These are phyloP conservation scores for Melanotaenia parkinsoni DNA, from an alignment of 2,797 vertebrate genomes.

Conservation along the genomic window DNA sequence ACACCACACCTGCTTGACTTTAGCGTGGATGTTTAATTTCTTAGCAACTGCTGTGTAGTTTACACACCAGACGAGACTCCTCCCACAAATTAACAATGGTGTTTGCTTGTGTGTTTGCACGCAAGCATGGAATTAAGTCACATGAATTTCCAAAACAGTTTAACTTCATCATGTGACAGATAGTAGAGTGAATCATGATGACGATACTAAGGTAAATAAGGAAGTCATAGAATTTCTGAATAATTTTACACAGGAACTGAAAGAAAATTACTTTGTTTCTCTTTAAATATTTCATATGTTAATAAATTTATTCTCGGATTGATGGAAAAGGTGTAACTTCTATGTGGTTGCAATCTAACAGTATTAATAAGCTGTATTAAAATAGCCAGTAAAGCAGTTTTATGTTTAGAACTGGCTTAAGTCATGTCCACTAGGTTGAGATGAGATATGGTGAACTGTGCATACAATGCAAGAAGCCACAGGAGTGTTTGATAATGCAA, in stretches of 20 bases:
- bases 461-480: constrained; percentile 55
- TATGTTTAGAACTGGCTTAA: constrained; percentile 16
- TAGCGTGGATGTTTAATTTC: constrained; percentile 8
- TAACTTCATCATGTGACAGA: neutral
- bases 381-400: constrained; percentile 3
- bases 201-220: neutral
- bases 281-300: neutral
- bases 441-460: constrained; percentile 42
- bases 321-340: neutral
- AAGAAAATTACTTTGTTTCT: neutral
- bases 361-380: neutral
- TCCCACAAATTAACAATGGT: neutral
- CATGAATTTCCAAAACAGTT: neutral
- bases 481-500: constrained; percentile 56
- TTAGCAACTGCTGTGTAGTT: constrained; percentile 29
- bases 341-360: neutral
- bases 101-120: constrained; percentile 30
- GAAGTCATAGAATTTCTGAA: neutral
- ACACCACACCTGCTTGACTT: neutral
- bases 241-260: neutral
- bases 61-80: constrained; percentile 17
- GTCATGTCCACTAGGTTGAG: constrained; percentile 27
- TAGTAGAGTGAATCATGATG: neutral
- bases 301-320: too few species aligned
- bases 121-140: constrained; percentile 9